phyloP scores from a whole-genome alignment of 2,113 vertebrate genomes.

The Rhabdornis inornatus region DNA sequence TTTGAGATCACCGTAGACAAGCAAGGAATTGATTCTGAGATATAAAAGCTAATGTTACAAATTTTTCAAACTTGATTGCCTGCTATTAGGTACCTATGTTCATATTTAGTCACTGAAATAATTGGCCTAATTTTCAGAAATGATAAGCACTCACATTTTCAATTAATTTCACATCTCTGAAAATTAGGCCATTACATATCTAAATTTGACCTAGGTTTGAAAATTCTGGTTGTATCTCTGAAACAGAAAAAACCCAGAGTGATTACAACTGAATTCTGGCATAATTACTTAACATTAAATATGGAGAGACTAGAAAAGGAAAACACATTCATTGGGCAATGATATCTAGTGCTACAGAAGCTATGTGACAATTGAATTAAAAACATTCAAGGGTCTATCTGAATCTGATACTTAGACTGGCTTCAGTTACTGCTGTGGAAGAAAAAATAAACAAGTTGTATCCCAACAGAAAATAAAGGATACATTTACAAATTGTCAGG shows the following conservation, averaged over 20 bases:
- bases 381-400: neutral
- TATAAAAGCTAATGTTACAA: neutral
- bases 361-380: neutral
- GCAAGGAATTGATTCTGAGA: slow-evolving; percentile 16
- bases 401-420: neutral
- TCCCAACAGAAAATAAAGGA: neutral
- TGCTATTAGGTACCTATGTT: slow-evolving; percentile 26
- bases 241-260: neutral
- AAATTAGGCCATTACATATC: slow-evolving; percentile 36
- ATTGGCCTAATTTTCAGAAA: slow-evolving; percentile 57
- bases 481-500: neutral
- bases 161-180: slow-evolving; percentile 53
- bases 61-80: slow-evolving; percentile 3
- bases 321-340: neutral
- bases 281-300: neutral
- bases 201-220: slow-evolving; percentile 41
- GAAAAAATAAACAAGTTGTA: neutral
- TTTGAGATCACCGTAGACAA: neutral
- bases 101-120: slow-evolving; percentile 54
- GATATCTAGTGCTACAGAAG: neutral
- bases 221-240: neutral
- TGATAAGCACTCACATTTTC: slow-evolving; percentile 28
- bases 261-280: neutral
- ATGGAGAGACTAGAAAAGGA: neutral
- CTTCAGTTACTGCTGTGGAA: neutral